Evolutionary conservation across 2,888 invertebrate species (phyloP).

Genomic region (Acanthosoma haemorrhoidale): DNA sequence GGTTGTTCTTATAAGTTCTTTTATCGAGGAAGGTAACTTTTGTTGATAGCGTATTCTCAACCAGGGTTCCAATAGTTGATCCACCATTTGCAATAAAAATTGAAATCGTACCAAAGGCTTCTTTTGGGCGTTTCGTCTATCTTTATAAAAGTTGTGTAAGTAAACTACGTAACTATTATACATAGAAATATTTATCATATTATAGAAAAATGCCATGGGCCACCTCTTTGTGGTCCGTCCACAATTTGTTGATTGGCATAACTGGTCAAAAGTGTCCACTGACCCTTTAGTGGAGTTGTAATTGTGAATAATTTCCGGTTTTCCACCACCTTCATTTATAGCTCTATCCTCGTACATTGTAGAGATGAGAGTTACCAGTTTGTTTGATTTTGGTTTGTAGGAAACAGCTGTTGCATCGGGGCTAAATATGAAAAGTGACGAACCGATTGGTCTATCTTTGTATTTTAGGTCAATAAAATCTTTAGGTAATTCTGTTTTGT

Average conservation of each 20-base stretch:
- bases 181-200: constrained; percentile 24
- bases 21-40: too few relatives aligned
- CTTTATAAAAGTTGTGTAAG: too few relatives aligned
- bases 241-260: constrained; percentile 28
- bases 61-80: too few relatives aligned
- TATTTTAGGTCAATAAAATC: not conserved
- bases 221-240: constrained; percentile 31
- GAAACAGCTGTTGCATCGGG: constrained; percentile 30
- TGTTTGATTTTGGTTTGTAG: constrained; percentile 29
- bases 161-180: too few relatives aligned
- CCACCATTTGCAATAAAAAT: too few relatives aligned
- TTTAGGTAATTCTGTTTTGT: not conserved
- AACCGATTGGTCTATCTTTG: not conserved
- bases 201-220: constrained; percentile 35
- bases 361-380: constrained; percentile 33
- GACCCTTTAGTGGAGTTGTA: constrained; percentile 36
- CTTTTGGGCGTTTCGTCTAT: too few relatives aligned
- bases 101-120: too few relatives aligned
- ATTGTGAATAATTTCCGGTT: constrained; percentile 36
- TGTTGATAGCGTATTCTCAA: too few relatives aligned
- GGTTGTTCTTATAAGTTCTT: too few relatives aligned
- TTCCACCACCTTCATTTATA: constrained; percentile 34
- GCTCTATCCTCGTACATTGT: constrained; percentile 30
- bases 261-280: constrained; percentile 32
- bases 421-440: constrained; percentile 29